Conservation (phyloP, 2,797 vertebrate genomes). For the Argyrosomus regius region DNA sequence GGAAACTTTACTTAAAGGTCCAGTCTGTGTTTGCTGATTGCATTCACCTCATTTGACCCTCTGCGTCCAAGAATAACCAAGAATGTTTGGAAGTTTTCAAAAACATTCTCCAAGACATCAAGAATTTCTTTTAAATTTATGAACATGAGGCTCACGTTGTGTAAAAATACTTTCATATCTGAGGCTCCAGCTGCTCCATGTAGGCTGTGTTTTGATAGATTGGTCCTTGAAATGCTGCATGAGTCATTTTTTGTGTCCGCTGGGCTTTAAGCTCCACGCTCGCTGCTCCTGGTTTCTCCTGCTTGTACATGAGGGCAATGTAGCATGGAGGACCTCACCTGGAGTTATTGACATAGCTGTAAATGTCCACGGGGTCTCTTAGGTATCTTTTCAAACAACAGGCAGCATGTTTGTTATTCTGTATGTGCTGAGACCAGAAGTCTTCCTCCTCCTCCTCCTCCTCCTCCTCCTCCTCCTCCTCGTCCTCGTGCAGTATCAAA, state of each 20-base stretch:
- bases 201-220: not conserved
- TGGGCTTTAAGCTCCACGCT: conserved; percentile 15
- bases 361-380: conserved; percentile 8
- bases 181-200: not conserved
- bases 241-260: conserved; percentile 2
- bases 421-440: not conserved
- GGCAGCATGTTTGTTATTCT: conserved; percentile 39
- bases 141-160: not conserved
- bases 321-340: conserved; percentile 30
- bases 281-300: conserved; percentile 12
- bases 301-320: not conserved
- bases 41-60: too few relatives aligned
- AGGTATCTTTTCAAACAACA: conserved; percentile 11
- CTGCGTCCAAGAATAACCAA: too few relatives aligned
- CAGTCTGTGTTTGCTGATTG: too few relatives aligned
- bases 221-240: conserved; percentile 11
- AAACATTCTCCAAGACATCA: too few relatives aligned
- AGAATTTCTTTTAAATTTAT: not conserved
- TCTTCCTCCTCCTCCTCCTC: conserved; percentile 21
- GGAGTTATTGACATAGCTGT: conserved; percentile 40
- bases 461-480: conserved; percentile 30
- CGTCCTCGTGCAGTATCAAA: not conserved
- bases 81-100: too few relatives aligned
- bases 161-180: not conserved
- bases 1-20: too few relatives aligned